Conservation (phyloP, 2,797 vertebrate species). For the Epinephelus coioides region DNA sequence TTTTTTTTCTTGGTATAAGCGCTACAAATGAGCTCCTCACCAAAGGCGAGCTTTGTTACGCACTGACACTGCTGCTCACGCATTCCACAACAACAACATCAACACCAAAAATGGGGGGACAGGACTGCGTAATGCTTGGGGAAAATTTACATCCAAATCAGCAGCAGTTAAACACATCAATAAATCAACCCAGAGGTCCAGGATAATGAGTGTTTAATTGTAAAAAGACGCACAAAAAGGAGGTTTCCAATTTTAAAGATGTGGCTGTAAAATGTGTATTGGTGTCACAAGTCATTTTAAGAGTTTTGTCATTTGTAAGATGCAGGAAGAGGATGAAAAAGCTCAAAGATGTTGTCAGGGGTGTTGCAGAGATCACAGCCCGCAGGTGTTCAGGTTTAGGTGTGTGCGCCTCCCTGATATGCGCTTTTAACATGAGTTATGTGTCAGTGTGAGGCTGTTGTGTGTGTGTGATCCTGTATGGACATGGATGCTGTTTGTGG, state of each 20-base stretch:
- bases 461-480: neutral
- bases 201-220: constrained; percentile 18
- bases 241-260: neutral
- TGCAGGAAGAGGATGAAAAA: neutral
- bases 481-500: neutral
- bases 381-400: constrained; percentile 6
- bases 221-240: neutral
- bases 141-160: constrained; percentile 36
- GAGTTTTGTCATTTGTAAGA: constrained; percentile 24
- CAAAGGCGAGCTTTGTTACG: constrained; percentile 17
- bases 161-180: constrained; percentile 36
- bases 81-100: constrained; percentile 28
- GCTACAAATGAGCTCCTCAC: constrained; percentile 29
- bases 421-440: constrained; percentile 4
- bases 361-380: constrained; percentile 8
- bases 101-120: too few relatives aligned
- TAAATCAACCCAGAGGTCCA: constrained; percentile 24
- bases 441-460: neutral
- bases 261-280: neutral
- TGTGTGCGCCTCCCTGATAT: constrained; percentile 7
- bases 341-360: neutral
- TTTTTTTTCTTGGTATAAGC: neutral
- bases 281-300: constrained; percentile 10
- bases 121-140: constrained; percentile 37
- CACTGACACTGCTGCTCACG: constrained; percentile 30